Evolutionary conservation across 1,140 invertebrate genomes (phyloP), one percentile per base, ranked within the genome.

Genomic region (Trialeurodes vaporariorum): DNA sequence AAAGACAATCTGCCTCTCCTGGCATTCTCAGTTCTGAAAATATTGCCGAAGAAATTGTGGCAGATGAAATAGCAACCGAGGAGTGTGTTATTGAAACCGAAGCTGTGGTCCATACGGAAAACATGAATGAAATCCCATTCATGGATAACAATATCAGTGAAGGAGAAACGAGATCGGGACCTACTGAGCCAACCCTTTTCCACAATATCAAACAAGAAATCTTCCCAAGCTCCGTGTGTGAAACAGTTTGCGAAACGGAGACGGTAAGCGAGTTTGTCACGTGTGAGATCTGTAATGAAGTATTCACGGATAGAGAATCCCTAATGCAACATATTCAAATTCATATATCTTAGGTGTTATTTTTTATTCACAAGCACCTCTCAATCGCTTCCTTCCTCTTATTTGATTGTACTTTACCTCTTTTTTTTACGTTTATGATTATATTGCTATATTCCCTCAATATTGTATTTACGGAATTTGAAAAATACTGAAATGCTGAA

Each of bases 281-380:
- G 63, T 92, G 90, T 74, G 87, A 90, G 75, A 90, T 92, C 86
- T 91, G 90, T 74, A 83, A 85, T n/a, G 83, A 84, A 67, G 83
- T 86, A 63, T 92, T 92, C 76, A 79, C 83, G 1, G 85, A 86
- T 69, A 83, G 88, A 59, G 84, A 86, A 58, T 86, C 89, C 68
- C 78, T 91, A 13, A 76, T 91, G 59, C 81, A 86, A 1, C 90
- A 91, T 76, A 88, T 92, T 68, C 86, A 87, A 22, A 85, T 91
- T 73, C 11, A 25, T 66, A 27, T 66, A 60, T 66, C 40, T 21
- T 58, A 59, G 34, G 34, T 49, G 34, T 49, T 1, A 27, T 26
- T 26, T 63, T 63, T n/a, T n/a, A n/a, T n/a, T n/a, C n/a, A n/a
- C n/a, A n/a, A n/a, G n/a, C n/a, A n/a, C n/a, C n/a, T n/a, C n/a